Evolutionary conservation across 2,888 invertebrate species (phyloP).

Genomic region (Acanthococcus lagerstroemiae): DNA sequence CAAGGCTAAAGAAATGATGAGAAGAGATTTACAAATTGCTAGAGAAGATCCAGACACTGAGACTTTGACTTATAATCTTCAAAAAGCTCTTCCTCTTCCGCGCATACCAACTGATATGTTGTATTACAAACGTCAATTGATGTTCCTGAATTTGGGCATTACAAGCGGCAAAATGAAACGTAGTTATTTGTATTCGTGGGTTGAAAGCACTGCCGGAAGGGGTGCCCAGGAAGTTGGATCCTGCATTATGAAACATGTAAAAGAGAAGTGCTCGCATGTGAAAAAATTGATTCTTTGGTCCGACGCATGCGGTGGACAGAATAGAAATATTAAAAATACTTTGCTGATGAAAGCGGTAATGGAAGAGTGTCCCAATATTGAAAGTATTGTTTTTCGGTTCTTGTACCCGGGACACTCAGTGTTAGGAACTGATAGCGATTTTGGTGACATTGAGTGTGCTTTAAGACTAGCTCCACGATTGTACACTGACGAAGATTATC

Average conservation of each 20-base stretch:
- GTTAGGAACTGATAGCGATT: conserved; percentile 35
- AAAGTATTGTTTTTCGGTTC: conserved; percentile 33
- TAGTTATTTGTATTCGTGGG: conserved; percentile 37
- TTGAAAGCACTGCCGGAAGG: conserved; percentile 37
- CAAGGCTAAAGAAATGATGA: not conserved
- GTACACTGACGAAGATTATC: conserved; percentile 33
- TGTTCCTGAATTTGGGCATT: conserved; percentile 37
- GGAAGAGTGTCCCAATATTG: conserved; percentile 31
- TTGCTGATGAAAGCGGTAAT: conserved; percentile 34
- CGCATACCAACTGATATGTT: conserved; percentile 36
- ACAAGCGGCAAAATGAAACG: conserved; percentile 33
- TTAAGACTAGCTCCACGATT: not conserved
- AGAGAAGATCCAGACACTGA: conserved; percentile 16
- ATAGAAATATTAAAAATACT: conserved; percentile 35
- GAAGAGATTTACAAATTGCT: not conserved
- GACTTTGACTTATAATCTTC: conserved; percentile 34
- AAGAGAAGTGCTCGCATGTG: conserved; percentile 16
- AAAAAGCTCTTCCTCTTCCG: conserved; percentile 37
- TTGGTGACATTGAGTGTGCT: conserved; percentile 36
- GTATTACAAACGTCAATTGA: conserved; percentile 38
- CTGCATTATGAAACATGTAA: conserved; percentile 36
- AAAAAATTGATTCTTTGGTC: conserved; percentile 35
- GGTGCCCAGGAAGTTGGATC: conserved; percentile 38
- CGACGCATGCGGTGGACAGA: conserved; percentile 36
- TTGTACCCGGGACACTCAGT: conserved; percentile 34